A percentile compares a stretch with the other conserved stretches of the same genome.
These are phyloP conservation scores for Trisateles emortualis DNA, from an alignment of 2,888 invertebrate genomes.

Conservation along the genomic window DNA sequence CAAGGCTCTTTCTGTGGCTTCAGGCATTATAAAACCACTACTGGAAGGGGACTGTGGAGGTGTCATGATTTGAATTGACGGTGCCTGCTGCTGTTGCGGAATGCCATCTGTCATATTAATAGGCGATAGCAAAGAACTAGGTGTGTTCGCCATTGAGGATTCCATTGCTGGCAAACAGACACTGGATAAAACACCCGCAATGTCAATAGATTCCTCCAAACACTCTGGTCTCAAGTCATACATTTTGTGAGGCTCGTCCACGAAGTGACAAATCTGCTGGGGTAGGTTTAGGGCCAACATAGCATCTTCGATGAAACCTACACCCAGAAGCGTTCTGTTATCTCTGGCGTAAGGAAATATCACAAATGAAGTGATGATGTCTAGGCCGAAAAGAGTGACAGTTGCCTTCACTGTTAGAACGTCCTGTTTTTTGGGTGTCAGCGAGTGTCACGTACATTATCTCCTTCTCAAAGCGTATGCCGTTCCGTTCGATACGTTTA, in stretches of 20 bases:
- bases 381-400: slow-evolving; percentile 2
- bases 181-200: slow-evolving; percentile 1
- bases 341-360: neutral
- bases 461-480: slow-evolving; percentile 8
- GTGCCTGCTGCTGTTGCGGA: neutral
- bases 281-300: slow-evolving; percentile 8
- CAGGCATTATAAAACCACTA: neutral
- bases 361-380: neutral
- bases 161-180: slow-evolving; percentile 3
- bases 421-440: slow-evolving; percentile 17
- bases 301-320: slow-evolving; percentile 12
- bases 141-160: slow-evolving; percentile 1
- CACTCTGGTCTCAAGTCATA: slow-evolving; percentile 6
- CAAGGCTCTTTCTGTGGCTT: slow-evolving; percentile 2
- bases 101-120: neutral
- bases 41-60: slow-evolving; percentile 6
- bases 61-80: neutral
- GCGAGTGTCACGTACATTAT: slow-evolving; percentile 16
- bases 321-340: slow-evolving; percentile 11
- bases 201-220: neutral
- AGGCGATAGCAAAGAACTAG: neutral
- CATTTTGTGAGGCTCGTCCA: slow-evolving; percentile 1
- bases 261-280: slow-evolving; percentile 8
- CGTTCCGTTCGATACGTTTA: slow-evolving; percentile 6
- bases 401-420: slow-evolving; percentile 5